Evolutionary conservation across 2,113 vertebrate species (phyloP), one percentile per base, ranked within the genome.

Genomic region (Chionis minor): DNA sequence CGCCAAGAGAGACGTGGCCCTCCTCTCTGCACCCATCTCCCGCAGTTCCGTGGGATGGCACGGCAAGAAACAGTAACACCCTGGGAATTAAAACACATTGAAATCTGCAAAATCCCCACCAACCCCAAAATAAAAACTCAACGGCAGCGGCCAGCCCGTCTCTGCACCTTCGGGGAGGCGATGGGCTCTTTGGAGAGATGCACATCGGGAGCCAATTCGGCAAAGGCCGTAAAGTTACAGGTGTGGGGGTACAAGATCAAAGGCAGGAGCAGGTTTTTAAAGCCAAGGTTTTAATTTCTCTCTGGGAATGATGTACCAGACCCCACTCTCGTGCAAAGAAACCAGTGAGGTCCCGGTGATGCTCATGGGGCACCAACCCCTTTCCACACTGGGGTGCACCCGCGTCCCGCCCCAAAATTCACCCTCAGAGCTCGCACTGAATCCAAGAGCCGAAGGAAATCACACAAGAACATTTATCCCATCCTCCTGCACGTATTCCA

Each of bases 1-100:
- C 5, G 2, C 33, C 62, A 10, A 23, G 19, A 28, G 18, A 1
- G 3, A 11, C 1, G 10, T 1, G 2, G 65, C n/a, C 32, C 32
- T 19, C 6, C 33, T 16, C 8, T 14, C 22, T 1, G 26, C 18
- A 27, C 52, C 52, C 71, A 21, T 5, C 38, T 14, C 69, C 56
- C 4, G 14, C 13, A 5, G 59, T 3, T n/a, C 4, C 8, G 55
- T 2, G 2, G 63, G 56, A 38, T 2, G 8, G 63, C 56, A 14
- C 0, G 4, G 28, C 38, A 2, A 54, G 61, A 13, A 44, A 14
- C 27, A 18, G 9, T 2, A 12, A 26, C 12, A 8, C 27, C 12
- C 6, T 3, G 2, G 35, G 67, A 62, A 42, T 9, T 12, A 33
- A 38, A 58, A 22, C 28, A 8, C 42, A 2, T 2, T 2, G 7